Conservation (phyloP, 2,797 vertebrate species). For the Staurois parvus region DNA sequence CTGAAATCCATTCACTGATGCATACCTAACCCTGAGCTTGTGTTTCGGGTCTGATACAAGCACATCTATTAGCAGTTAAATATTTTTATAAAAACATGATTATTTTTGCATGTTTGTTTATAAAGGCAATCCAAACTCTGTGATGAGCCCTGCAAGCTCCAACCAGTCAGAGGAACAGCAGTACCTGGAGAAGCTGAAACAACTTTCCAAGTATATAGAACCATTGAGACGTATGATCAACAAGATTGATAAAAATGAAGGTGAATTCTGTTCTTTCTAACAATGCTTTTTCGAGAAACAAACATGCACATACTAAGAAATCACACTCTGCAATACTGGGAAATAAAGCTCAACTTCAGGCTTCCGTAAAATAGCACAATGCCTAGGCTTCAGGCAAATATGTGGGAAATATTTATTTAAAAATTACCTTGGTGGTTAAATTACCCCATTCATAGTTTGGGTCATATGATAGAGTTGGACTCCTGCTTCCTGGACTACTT, state of each 20-base stretch:
- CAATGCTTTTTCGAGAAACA: too few species aligned
- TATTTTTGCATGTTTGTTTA: not conserved
- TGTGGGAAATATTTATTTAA: too few species aligned
- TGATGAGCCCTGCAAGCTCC: conserved; percentile 91
- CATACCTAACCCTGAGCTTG: too few species aligned
- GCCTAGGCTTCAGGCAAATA: too few species aligned
- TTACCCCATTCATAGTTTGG: too few species aligned
- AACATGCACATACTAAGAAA: too few species aligned
- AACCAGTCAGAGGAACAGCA: conserved; percentile 95
- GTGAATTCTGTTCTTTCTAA: conserved; percentile 68
- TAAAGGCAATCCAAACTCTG: conserved; percentile 90
- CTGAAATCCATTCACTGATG: not conserved
- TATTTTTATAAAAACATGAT: not conserved
- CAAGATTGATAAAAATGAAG: conserved; percentile 99
- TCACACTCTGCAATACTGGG: too few species aligned
- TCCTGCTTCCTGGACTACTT: too few species aligned
- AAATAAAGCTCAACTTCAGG: too few species aligned
- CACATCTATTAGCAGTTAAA: not conserved
- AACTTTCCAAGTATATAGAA: conserved; percentile 96
- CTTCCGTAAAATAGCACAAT: too few species aligned
- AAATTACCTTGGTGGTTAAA: too few species aligned
- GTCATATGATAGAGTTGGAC: too few species aligned
- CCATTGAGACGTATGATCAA: conserved; percentile 97
- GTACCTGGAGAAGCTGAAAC: conserved; percentile 97
- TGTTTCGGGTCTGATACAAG: not conserved